Evolutionary conservation across 1,140 invertebrate species (phyloP).

Genomic region (Drosophila lini): DNA sequence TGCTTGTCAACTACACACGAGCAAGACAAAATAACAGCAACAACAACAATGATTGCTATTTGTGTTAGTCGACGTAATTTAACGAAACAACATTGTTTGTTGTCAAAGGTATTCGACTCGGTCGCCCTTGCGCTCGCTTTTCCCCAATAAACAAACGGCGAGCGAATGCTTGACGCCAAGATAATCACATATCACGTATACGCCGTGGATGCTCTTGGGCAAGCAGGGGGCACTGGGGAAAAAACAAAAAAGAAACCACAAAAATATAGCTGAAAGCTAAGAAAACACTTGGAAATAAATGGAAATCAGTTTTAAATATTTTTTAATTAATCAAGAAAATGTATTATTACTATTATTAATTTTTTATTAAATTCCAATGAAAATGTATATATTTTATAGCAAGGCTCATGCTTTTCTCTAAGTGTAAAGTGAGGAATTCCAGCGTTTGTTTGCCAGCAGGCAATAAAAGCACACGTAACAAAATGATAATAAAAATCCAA

Average conservation of each 20-base stretch:
- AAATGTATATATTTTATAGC: background rate
- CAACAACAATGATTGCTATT: slow-evolving; percentile 27
- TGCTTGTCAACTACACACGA: slow-evolving; percentile 25
- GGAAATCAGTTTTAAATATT: background rate
- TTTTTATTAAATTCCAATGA: background rate
- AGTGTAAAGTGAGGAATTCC: slow-evolving; percentile 1
- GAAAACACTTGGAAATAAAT: background rate
- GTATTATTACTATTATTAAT: no score
- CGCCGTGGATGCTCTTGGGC: slow-evolving; percentile 44
- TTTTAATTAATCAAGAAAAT: background rate
- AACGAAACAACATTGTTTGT: slow-evolving; percentile 50
- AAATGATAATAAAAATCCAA: slow-evolving; percentile 77
- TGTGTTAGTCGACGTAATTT: slow-evolving; percentile 42
- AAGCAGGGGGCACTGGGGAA: slow-evolving; percentile 1
- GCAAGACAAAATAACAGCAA: slow-evolving; percentile 14
- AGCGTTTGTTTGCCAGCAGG: slow-evolving; percentile 47
- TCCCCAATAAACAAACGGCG: slow-evolving; percentile 34
- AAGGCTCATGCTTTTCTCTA: background rate
- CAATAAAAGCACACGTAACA: slow-evolving; percentile 80
- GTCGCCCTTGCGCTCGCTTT: slow-evolving; percentile 2
- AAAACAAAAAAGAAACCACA: background rate
- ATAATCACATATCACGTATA: slow-evolving; percentile 78
- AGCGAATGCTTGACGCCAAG: slow-evolving; percentile 49
- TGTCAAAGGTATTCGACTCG: slow-evolving; percentile 45
- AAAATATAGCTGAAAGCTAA: no score